Evolutionary conservation across 2,797 vertebrate genomes (phyloP).

Genomic region (Artibeus jamaicensis): DNA sequence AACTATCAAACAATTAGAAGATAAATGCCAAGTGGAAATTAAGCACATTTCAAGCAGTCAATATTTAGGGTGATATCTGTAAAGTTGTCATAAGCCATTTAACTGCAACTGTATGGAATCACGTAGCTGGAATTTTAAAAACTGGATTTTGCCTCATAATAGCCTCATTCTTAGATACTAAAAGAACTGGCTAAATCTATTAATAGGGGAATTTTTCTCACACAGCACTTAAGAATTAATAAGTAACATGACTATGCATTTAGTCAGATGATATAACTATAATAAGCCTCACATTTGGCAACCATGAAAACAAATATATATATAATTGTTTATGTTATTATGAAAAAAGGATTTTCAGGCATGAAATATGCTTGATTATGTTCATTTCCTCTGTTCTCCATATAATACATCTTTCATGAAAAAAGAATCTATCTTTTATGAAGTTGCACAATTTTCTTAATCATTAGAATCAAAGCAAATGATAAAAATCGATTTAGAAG

Average conservation of each 20-base stretch:
- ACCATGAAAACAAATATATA: slow-evolving; percentile 37
- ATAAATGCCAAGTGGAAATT: slow-evolving; percentile 73
- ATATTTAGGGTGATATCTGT: slow-evolving; percentile 6
- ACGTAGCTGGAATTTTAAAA: slow-evolving; percentile 38
- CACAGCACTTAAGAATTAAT: slow-evolving; percentile 55
- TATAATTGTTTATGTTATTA: slow-evolving; percentile 41
- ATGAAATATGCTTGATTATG: neutral
- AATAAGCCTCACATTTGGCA: slow-evolving; percentile 53
- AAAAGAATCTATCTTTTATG: slow-evolving; percentile 57
- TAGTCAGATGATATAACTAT: slow-evolving; percentile 49
- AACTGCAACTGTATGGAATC: slow-evolving; percentile 42
- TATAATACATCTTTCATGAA: slow-evolving; percentile 30
- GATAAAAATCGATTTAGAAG: slow-evolving; percentile 64
- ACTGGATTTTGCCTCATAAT: slow-evolving; percentile 13
- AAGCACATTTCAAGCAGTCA: slow-evolving; percentile 49
- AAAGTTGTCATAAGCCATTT: slow-evolving; percentile 57
- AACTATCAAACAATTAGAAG: slow-evolving; percentile 67
- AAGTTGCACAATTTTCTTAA: slow-evolving; percentile 62
- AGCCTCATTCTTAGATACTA: neutral
- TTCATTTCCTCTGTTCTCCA: neutral
- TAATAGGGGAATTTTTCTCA: slow-evolving; percentile 45
- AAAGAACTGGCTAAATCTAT: neutral
- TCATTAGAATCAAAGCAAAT: slow-evolving; percentile 44
- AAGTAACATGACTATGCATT: slow-evolving; percentile 30
- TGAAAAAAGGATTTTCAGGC: neutral